Evolutionary conservation across 1,140 invertebrate species (phyloP), one percentile per base, ranked within the genome.

Genomic region (Mercenaria mercenaria): DNA sequence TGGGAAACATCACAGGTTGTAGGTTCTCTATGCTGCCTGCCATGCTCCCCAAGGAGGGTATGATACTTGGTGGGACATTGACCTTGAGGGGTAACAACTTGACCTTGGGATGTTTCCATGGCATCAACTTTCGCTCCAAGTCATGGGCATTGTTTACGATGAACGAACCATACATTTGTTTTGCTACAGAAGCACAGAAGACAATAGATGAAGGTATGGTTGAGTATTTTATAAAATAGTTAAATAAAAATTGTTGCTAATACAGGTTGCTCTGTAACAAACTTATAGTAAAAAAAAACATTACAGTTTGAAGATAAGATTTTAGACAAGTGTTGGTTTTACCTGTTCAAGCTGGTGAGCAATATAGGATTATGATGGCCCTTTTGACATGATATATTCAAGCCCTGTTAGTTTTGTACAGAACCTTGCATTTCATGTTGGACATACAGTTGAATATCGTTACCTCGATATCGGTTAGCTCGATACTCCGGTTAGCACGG

Each of bases 141-240:
- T 99, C 98, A 1, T 99, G 99, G 99, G 99, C 99, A 0, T 94
- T 99, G 41, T 99, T 99, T 95, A 99, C 98, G 89, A 96, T 99
- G 74, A 98, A 98, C 95, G 98, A 99, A 92, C 99, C 99, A 0
- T 98, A 97, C 89, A 99, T 99, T 89, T 98, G 98, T 93, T 99
- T 99, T 96, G 97, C 98, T 29, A 99, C 99, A 0, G 99, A 99
- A 96, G 98, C 98, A 0, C 98, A 99, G 88, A 94, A 94, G 59
- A 93, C 95, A 43, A 91, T 88, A 50, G 93, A 94, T 72, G 93
- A 92, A 92, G 93, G 94, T 94, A 80, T 80, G 87, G 52, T 56
- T 56, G 50, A 59, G 72, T 26, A 10, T 76, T 69, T 69, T 69
- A 34, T 69, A 37, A n/a, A n/a, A n/a, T n/a, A n/a, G n/a, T 61